Base-by-base conservation (phyloP, 2,888 invertebrate species). In the Nasonia oneida region DNA sequence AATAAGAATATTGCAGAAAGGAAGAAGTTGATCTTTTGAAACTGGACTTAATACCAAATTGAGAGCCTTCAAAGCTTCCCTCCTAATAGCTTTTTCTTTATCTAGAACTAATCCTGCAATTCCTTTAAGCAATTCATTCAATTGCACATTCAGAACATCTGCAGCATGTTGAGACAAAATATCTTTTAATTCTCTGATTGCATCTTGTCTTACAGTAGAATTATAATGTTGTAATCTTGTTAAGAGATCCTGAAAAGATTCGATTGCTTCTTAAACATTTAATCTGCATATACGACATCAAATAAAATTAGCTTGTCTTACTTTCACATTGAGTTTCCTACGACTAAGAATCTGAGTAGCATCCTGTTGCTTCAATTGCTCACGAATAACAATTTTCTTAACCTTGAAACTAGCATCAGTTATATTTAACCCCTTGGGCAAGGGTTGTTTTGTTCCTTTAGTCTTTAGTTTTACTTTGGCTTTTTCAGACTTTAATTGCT, bases 381-480 rank as follows among this genome's bases (percentile, higher is more conserved):
- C 96, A 70, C 95, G 95, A 64, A 99, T 95, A 2, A 97, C 94
- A 89, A 99, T 98, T 91, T 98, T 97, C 90, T 97, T 97, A 0
- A 98, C 95, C 95, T 98, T 98, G 90, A 99, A 98, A 90, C 96
- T 96, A 0, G 98, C 97, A 92, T 98, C 96, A 0, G 98, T 98
- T 5, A 97, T 96, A 95, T 98, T 99, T 80, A 96, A 95, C 10
- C 98, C 98, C 94, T 97, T 98, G 0, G 97, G 97, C 80, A 98
- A 93, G 61, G 90, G 87, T 61, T 92, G 89, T 39, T 92, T 93
- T 0, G 86, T 12, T 92, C 96, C 95, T 93, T 96, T 95, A 85
- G 96, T 96, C 94, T 98, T 98, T 53, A 98, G 93, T 92, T 98
- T 98, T 0, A 97, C 96, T 95, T 98, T 99, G 0, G 97, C 95